phyloP scores from a whole-genome alignment of 2,888 invertebrate species.

The Aphrophora alni region DNA sequence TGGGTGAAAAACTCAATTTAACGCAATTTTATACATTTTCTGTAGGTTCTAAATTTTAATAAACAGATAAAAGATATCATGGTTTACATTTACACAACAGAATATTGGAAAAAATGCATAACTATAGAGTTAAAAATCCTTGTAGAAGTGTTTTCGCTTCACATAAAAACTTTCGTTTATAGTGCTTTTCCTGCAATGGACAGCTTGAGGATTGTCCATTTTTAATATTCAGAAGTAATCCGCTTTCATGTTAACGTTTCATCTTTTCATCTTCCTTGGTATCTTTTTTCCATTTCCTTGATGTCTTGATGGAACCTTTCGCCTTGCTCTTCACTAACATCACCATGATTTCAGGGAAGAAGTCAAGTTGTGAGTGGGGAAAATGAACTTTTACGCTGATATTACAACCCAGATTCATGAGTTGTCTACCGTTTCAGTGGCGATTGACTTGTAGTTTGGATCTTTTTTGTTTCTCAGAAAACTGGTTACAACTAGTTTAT shows the following conservation, averaged over 20 bases:
- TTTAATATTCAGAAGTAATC: conserved; percentile 53
- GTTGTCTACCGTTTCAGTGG: conserved; percentile 40
- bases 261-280: conserved; percentile 53
- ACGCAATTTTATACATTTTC: neutral
- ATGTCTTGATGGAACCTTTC: conserved; percentile 56
- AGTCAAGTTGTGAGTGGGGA: conserved; percentile 54
- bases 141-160: conserved; percentile 9
- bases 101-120: too few species aligned
- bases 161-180: conserved; percentile 10
- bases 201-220: conserved; percentile 28
- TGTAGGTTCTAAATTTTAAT: neutral
- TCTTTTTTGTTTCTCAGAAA: conserved; percentile 40
- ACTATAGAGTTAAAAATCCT: conserved; percentile 20
- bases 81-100: conserved; percentile 8
- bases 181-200: conserved; percentile 26
- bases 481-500: conserved; percentile 36
- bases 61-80: neutral
- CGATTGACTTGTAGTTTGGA: conserved; percentile 37
- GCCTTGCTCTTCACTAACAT: conserved; percentile 54
- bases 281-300: conserved; percentile 52
- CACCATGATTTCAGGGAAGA: conserved; percentile 55
- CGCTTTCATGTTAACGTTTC: conserved; percentile 53
- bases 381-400: conserved; percentile 56
- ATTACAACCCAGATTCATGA: conserved; percentile 49
- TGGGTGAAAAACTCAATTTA: neutral